Conservation (phyloP, 2,113 vertebrate species). For the Melanerpes aurifrons region DNA sequence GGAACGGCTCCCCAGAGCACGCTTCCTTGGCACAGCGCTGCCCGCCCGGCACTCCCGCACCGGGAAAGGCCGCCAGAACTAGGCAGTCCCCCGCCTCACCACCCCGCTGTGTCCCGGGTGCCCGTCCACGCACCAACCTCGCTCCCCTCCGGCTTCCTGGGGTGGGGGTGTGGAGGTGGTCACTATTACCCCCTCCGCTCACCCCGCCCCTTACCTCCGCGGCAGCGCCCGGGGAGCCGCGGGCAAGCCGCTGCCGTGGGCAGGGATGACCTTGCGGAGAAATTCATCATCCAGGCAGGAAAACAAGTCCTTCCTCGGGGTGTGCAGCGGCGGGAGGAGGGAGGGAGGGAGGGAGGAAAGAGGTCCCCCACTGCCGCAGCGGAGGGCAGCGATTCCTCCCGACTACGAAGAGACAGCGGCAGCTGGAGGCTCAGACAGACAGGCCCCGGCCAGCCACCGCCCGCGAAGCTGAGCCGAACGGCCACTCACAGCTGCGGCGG, state of each 20-base stretch:
- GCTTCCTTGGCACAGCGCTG: background rate
- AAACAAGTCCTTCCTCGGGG: background rate
- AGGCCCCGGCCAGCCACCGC: background rate
- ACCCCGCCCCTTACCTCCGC: constrained; percentile 5
- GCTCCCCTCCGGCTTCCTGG: background rate
- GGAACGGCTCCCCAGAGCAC: background rate
- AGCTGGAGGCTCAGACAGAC: background rate
- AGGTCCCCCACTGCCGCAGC: background rate
- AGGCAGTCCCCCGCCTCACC: background rate
- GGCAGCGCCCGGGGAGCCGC: background rate
- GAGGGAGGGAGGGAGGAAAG: background rate
- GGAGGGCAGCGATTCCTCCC: background rate
- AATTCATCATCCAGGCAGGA: constrained; percentile 56
- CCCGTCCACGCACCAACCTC: background rate
- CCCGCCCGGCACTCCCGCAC: background rate
- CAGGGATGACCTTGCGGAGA: constrained; percentile 77
- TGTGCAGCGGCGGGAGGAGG: background rate
- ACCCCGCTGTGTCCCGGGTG: background rate
- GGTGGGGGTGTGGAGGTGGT: background rate
- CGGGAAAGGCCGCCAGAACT: background rate
- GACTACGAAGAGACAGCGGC: background rate
- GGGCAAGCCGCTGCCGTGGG: background rate
- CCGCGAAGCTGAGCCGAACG: background rate
- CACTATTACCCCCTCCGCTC: background rate
- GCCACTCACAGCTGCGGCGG: background rate